Base-by-base conservation (phyloP, 1,140 invertebrate genomes). In the Fopius arisanus region DNA sequence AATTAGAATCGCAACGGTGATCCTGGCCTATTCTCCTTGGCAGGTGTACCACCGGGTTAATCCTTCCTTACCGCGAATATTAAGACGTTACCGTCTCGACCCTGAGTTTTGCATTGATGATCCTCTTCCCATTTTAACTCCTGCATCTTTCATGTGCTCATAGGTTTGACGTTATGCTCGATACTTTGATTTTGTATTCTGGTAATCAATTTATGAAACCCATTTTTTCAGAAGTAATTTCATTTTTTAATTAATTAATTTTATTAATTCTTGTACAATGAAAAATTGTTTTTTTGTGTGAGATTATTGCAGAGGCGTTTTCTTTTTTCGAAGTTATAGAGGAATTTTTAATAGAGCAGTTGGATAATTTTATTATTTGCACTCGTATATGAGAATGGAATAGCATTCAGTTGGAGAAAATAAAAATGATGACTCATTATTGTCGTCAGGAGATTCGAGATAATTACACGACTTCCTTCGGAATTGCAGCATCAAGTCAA, bases 1-100 rank as follows among this genome's bases (percentile, higher is more conserved):
- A 83, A 83, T 83, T 83, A 83, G 81, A 83, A 83, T 83, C 79
- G 80, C 66, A 65, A 81, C 72, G 75, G 74, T 82, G 82, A 83
- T 83, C 82, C 80, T 79, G 33, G 29, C 71, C 82, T 71, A 83
- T 83, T 83, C 81, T 83, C 54, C 29, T 43, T 69, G 29, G 59
- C 62, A 70, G 43, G 51, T 76, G 68, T 63, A 33, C 77, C 76
- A 74, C 67, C 76, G 5, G 70, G 75, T 82, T 82, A 82, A 82
- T 80, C 81, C 77, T 82, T 74, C 73, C 68, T 75, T 78, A 71
- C 37, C 62, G 71, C 28, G 76, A 76, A 83, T 83, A 83, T 83
- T 82, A 83, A 82, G 81, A 83, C 80, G 78, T 51, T 77, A 72
- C 28, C 37, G 73, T 76, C 74, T 65, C 75, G 10, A 29, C 26